A percentile compares a stretch with the other conserved stretches of the same genome.
phyloP scores from a whole-genome alignment of 2,797 vertebrate genomes.

The Thaleichthys pacificus region DNA sequence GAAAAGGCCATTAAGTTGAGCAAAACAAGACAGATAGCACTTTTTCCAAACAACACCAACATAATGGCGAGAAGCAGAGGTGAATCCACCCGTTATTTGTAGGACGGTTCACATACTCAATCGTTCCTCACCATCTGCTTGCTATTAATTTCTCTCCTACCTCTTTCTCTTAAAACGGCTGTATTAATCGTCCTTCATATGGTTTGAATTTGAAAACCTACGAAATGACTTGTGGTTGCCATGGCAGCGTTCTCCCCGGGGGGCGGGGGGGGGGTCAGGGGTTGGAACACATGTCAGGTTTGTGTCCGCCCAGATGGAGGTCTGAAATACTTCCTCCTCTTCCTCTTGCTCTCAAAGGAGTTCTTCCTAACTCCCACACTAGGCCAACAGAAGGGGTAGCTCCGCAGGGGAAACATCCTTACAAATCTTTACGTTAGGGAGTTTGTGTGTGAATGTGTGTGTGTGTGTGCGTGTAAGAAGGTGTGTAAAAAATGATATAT shows the following conservation, averaged over 20 bases:
- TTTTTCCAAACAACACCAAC: neutral
- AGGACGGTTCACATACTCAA: slow-evolving; percentile 28
- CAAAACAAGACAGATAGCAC: neutral
- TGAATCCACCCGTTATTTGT: slow-evolving; percentile 29
- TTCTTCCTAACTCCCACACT: slow-evolving; percentile 34
- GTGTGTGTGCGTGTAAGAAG: slow-evolving; percentile 11
- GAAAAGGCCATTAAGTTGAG: slow-evolving; percentile 1
- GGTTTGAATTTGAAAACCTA: slow-evolving; percentile 48
- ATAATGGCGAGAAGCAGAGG: slow-evolving; percentile 13
- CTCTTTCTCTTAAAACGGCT: slow-evolving; percentile 41
- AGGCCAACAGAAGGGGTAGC: slow-evolving; percentile 33
- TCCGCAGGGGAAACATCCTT: slow-evolving; percentile 33
- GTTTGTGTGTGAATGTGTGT: slow-evolving; percentile 15
- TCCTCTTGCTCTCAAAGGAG: slow-evolving; percentile 36
- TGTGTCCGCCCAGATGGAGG: slow-evolving; percentile 56
- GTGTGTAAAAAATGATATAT: neutral
- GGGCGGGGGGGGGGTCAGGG: slow-evolving; percentile 31
- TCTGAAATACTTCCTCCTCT: slow-evolving; percentile 42
- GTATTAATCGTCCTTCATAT: slow-evolving; percentile 55
- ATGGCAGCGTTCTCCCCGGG: slow-evolving; percentile 35
- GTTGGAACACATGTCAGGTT: slow-evolving; percentile 43
- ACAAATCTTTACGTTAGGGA: slow-evolving; percentile 42
- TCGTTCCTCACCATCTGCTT: slow-evolving; percentile 54
- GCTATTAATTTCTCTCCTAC: slow-evolving; percentile 42
- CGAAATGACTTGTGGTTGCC: slow-evolving; percentile 48